phyloP scores from a whole-genome alignment of 2,797 vertebrate species.

The Aselliscus stoliczkanus region DNA sequence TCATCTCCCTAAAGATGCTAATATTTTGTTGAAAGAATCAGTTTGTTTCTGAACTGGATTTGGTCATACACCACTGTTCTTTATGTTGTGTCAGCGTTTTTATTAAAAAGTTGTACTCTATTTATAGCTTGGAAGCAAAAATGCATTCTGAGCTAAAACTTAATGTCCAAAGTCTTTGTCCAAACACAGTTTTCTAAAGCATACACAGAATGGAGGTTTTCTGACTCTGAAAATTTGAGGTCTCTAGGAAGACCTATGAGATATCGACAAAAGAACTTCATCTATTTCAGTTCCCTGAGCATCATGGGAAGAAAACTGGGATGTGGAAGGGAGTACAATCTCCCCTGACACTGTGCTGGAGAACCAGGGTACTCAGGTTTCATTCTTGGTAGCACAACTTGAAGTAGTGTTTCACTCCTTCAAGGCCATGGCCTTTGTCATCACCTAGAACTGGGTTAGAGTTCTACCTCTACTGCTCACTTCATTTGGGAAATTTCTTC shows the following conservation, averaged over 20 bases:
- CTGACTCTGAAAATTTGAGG: slow-evolving; percentile 30
- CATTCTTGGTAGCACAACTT: neutral
- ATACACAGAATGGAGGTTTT: slow-evolving; percentile 1
- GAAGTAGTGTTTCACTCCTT: neutral
- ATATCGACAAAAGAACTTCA: neutral
- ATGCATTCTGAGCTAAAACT: slow-evolving; percentile 55
- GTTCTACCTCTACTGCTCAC: neutral
- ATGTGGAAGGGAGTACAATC: neutral
- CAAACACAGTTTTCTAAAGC: slow-evolving; percentile 54
- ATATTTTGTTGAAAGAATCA: slow-evolving; percentile 12
- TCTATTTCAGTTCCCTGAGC: neutral
- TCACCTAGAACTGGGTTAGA: neutral
- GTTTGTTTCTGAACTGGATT: slow-evolving; percentile 36
- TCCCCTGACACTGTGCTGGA: neutral
- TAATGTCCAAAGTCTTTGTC: slow-evolving; percentile 45
- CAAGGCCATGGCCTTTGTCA: neutral
- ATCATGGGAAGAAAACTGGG: neutral
- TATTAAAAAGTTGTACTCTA: slow-evolving; percentile 61
- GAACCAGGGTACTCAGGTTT: neutral
- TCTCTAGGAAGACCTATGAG: neutral
- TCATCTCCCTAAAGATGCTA: slow-evolving; percentile 34
- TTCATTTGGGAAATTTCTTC: neutral
- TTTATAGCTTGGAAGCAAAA: slow-evolving; percentile 66
- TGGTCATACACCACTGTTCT: slow-evolving; percentile 52
- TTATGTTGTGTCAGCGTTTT: slow-evolving; percentile 51